phyloP scores from a whole-genome alignment of 2,888 invertebrate genomes.

The Oligia fasciuncula region DNA sequence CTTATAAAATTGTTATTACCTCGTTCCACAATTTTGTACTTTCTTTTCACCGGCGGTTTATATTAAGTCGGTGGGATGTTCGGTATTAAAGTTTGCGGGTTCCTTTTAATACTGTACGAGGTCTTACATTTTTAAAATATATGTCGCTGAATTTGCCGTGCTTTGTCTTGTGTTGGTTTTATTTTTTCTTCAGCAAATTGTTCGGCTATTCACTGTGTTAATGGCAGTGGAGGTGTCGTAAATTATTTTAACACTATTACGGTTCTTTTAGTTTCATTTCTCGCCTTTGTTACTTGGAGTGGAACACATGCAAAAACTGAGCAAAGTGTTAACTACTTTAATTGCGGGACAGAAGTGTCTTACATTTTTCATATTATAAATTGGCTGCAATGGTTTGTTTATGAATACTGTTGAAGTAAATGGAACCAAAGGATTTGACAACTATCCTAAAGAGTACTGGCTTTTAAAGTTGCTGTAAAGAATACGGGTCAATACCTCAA shows the following conservation, averaged over 20 bases:
- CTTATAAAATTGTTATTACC: slow-evolving; percentile 83
- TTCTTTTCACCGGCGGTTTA: slow-evolving; percentile 70
- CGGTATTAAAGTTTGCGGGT: slow-evolving; percentile 72
- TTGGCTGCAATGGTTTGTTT: background rate
- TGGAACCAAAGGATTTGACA: background rate
- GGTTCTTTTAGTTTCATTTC: slow-evolving; percentile 14
- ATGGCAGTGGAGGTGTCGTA: slow-evolving; percentile 3
- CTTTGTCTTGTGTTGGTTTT: slow-evolving; percentile 49
- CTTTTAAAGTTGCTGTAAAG: background rate
- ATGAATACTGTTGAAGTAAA: background rate
- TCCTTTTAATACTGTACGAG: slow-evolving; percentile 73
- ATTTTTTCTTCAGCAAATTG: slow-evolving; percentile 33
- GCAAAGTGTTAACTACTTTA: background rate
- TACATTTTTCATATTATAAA: background rate
- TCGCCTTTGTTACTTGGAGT: background rate
- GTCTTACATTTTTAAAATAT: slow-evolving; percentile 64
- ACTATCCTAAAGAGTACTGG: background rate
- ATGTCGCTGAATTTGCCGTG: slow-evolving; percentile 60
- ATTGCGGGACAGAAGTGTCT: background rate
- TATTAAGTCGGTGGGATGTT: slow-evolving; percentile 70
- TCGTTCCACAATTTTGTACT: slow-evolving; percentile 76
- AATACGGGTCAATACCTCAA: background rate
- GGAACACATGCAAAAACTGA: slow-evolving; percentile 11
- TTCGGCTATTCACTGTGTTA: slow-evolving; percentile 14
- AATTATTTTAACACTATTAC: slow-evolving; percentile 11